phyloP scores from a whole-genome alignment of 2,797 vertebrate species.

The Anguilla megastoma region DNA sequence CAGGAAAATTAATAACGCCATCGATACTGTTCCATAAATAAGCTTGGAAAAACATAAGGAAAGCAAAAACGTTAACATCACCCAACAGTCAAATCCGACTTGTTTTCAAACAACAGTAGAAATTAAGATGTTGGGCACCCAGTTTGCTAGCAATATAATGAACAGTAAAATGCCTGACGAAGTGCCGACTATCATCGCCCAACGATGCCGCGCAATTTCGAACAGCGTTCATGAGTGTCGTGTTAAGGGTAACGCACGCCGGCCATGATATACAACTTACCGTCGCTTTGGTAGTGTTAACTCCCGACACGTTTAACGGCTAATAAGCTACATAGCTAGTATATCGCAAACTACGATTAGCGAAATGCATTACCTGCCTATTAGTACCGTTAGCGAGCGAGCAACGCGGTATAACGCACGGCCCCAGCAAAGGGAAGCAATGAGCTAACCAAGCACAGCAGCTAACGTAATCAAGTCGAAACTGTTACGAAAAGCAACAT shows the following conservation, averaged over 20 bases:
- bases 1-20: not conserved
- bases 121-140: not conserved
- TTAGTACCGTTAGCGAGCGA: too few species aligned
- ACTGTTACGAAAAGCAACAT: too few species aligned
- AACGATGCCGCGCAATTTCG: not conserved
- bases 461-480: too few species aligned
- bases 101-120: not conserved
- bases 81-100: not conserved
- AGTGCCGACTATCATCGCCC: not conserved
- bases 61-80: not conserved
- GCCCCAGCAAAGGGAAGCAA: too few species aligned
- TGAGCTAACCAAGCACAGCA: too few species aligned
- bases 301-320: not conserved
- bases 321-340: not conserved
- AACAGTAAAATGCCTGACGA: not conserved
- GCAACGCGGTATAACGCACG: too few species aligned
- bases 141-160: not conserved
- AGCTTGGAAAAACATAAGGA: not conserved
- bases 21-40: not conserved
- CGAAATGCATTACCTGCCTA: too few species aligned
- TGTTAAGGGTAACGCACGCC: not conserved
- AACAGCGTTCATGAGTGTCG: not conserved
- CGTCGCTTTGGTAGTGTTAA: not conserved
- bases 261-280: too few species aligned
- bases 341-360: not conserved